Evolutionary conservation across 2,888 invertebrate species (phyloP).

Genomic region (Dicyrtomina minuta): DNA sequence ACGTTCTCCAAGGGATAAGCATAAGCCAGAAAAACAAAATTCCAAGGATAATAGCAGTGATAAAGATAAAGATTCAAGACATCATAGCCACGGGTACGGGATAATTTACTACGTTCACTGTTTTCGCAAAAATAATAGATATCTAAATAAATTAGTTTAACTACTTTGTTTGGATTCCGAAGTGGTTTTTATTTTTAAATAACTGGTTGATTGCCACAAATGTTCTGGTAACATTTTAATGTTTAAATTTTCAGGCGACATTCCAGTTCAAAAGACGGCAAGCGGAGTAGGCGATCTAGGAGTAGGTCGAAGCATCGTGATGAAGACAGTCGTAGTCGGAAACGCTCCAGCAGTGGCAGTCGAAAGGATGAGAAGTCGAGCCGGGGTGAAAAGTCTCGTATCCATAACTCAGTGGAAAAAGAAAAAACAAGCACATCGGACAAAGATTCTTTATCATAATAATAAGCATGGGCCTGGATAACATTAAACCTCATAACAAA

Average conservation of each 20-base stretch:
- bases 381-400: constrained; percentile 14
- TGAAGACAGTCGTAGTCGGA: constrained; percentile 14
- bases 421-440: constrained; percentile 7
- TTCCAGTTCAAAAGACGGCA: constrained; percentile 21
- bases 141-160: too few relatives aligned
- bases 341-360: constrained; percentile 39
- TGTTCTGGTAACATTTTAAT: too few relatives aligned
- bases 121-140: too few relatives aligned
- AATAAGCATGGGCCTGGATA: not conserved
- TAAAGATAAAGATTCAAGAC: constrained; percentile 18
- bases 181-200: too few relatives aligned
- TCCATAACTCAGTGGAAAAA: constrained; percentile 17
- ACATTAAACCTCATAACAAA: not conserved
- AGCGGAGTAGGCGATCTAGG: constrained; percentile 40
- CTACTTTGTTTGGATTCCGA: too few relatives aligned
- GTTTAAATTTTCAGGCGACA: constrained; percentile 13
- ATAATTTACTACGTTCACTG: too few relatives aligned
- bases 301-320: constrained; percentile 42
- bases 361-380: constrained; percentile 27
- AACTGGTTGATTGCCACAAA: too few relatives aligned
- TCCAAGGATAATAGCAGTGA: constrained; percentile 32
- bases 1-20: constrained; percentile 18
- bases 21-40: constrained; percentile 27
- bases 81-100: constrained; percentile 5
- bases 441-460: constrained; percentile 12